These are phyloP conservation scores for Sycophaga agraensis DNA, from an alignment of 1,140 invertebrate genomes.

Conservation along the genomic window DNA sequence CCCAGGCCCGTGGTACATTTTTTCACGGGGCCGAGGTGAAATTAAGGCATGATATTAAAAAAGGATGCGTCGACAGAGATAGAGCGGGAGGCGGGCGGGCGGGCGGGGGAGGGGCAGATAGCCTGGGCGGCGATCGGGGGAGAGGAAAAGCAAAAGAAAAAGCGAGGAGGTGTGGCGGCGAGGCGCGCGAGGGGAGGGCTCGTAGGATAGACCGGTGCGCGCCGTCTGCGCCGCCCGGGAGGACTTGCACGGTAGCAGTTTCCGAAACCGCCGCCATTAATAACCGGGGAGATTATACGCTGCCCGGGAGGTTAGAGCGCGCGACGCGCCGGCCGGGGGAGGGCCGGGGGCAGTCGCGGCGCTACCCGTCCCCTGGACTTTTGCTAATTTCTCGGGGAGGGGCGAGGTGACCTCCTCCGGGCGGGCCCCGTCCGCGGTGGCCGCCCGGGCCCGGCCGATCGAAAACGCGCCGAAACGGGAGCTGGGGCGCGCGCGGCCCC, in stretches of 20 bases:
- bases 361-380: too few relatives aligned
- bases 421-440: too few relatives aligned
- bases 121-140: conserved; percentile 9
- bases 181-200: conserved; percentile 31
- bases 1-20: conserved; percentile 11
- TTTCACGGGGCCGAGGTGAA: conserved; percentile 12
- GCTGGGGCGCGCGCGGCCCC: too few relatives aligned
- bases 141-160: conserved; percentile 24
- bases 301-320: conserved; percentile 35
- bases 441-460: too few relatives aligned
- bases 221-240: conserved; percentile 4
- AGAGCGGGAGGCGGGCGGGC: conserved; percentile 23
- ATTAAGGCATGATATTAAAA: conserved; percentile 22
- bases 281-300: conserved; percentile 56
- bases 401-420: too few relatives aligned
- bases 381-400: conserved; percentile 51
- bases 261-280: conserved; percentile 56
- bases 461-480: too few relatives aligned
- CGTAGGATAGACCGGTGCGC: conserved; percentile 9
- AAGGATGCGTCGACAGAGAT: not conserved
- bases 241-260: conserved; percentile 54
- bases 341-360: too few relatives aligned
- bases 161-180: conserved; percentile 26
- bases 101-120: conserved; percentile 31
- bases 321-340: too few relatives aligned